These are phyloP conservation scores for Brachycybe producta DNA, from an alignment of 2,888 invertebrate genomes.

Conservation along the genomic window DNA sequence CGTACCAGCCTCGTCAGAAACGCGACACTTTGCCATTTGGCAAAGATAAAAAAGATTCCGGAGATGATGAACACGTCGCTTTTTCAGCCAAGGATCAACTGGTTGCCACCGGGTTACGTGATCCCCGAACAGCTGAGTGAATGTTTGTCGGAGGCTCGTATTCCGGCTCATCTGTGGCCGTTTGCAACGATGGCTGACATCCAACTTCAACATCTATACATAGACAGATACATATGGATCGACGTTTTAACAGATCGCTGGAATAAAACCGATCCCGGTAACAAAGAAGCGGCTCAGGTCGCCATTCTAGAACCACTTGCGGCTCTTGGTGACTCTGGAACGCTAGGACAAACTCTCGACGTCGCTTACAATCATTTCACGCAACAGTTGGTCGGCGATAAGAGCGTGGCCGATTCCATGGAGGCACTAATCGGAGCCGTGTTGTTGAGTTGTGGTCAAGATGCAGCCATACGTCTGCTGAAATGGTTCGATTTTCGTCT, in stretches of 20 bases:
- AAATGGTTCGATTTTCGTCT: constrained; percentile 23
- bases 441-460: constrained; percentile 45
- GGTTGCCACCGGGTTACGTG: constrained; percentile 64
- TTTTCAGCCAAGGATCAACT: constrained; percentile 55
- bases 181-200: constrained; percentile 5
- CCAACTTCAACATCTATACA: too few relatives aligned
- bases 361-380: constrained; percentile 3
- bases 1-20: constrained; percentile 64
- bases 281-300: background rate
- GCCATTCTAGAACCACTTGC: background rate
- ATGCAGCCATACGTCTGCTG: constrained; percentile 28
- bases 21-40: constrained; percentile 71
- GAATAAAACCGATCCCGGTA: background rate
- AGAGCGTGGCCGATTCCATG: constrained; percentile 61
- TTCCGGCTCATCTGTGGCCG: constrained; percentile 15
- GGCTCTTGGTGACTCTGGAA: too few relatives aligned
- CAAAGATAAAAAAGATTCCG: constrained; percentile 42
- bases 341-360: background rate
- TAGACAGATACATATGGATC: background rate
- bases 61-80: constrained; percentile 44
- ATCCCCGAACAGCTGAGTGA: constrained; percentile 38
- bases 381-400: constrained; percentile 33
- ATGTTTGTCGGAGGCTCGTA: background rate
- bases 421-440: constrained; percentile 75
- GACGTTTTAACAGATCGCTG: background rate